These are phyloP conservation scores for Tanypteryx hageni DNA, from an alignment of 2,888 invertebrate species.

Conservation along the genomic window DNA sequence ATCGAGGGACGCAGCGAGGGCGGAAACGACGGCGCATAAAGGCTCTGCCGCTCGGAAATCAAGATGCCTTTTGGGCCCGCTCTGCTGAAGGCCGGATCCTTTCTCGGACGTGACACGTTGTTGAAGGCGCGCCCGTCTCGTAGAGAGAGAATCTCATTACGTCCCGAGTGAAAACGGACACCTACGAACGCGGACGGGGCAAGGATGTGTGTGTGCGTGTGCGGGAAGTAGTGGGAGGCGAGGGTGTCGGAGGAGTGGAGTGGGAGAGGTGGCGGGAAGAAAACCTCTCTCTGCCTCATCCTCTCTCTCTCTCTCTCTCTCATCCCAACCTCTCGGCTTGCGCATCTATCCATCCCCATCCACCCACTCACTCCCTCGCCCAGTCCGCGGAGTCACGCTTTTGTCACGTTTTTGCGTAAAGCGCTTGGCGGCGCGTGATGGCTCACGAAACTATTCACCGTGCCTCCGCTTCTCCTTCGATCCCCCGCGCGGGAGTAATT, in stretches of 20 bases:
- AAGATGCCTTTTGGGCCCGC: slow-evolving; percentile 19
- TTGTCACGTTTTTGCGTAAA: not conserved
- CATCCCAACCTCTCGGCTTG: not conserved
- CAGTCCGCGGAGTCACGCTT: not conserved
- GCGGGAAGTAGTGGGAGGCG: too few species aligned
- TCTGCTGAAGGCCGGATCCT: slow-evolving; percentile 10
- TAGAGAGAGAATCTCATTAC: slow-evolving; percentile 13
- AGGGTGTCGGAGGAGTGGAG: too few species aligned
- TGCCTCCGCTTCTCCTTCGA: not conserved
- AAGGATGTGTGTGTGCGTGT: too few species aligned
- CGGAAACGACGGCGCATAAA: not conserved
- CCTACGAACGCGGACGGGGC: not conserved
- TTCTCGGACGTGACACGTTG: slow-evolving; percentile 18
- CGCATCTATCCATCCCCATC: not conserved
- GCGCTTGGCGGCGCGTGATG: not conserved
- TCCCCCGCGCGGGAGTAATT: slow-evolving; percentile 4
- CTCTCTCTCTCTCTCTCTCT: not conserved
- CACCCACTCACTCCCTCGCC: not conserved
- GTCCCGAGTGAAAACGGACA: slow-evolving; percentile 2
- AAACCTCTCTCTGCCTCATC: not conserved
- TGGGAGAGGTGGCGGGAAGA: too few species aligned
- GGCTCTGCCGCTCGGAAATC: slow-evolving; percentile 1
- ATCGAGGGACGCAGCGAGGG: not conserved
- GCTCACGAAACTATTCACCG: not conserved
- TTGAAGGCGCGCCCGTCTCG: slow-evolving; percentile 18